Conservation (phyloP, 2,797 vertebrate genomes). For the Carcharodon carcharias region DNA sequence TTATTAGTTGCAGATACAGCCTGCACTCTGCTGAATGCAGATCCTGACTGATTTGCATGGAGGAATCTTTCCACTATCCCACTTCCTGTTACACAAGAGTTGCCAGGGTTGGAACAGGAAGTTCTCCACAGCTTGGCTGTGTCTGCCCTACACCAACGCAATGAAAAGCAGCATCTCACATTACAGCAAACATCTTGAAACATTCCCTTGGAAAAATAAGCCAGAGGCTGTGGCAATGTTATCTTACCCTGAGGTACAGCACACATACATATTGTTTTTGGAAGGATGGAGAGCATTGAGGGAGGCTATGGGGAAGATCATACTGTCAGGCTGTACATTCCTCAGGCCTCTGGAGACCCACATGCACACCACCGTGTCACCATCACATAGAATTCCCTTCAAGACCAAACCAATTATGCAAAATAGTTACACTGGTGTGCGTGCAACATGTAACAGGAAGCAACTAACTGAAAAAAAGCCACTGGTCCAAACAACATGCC, state of each 20-base stretch:
- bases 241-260: not conserved
- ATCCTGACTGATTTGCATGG: not conserved
- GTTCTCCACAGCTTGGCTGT: not conserved
- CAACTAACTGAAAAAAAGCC: not conserved
- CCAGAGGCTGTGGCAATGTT: not conserved
- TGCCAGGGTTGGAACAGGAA: not conserved
- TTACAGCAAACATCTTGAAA: constrained; percentile 23
- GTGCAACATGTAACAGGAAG: not conserved
- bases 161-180: not conserved
- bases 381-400: not conserved
- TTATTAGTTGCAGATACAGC: not conserved
- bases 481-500: not conserved
- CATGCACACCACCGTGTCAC: not conserved
- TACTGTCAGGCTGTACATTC: not conserved
- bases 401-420: not conserved
- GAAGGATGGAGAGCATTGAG: not conserved
- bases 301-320: not conserved
- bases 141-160: not conserved
- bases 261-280: not conserved
- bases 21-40: not conserved
- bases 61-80: not conserved
- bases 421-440: not conserved
- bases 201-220: constrained; percentile 12
- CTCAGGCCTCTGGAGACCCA: not conserved
- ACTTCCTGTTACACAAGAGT: not conserved